phyloP scores from a whole-genome alignment of 2,113 vertebrate genomes.

The Proteles cristata region DNA sequence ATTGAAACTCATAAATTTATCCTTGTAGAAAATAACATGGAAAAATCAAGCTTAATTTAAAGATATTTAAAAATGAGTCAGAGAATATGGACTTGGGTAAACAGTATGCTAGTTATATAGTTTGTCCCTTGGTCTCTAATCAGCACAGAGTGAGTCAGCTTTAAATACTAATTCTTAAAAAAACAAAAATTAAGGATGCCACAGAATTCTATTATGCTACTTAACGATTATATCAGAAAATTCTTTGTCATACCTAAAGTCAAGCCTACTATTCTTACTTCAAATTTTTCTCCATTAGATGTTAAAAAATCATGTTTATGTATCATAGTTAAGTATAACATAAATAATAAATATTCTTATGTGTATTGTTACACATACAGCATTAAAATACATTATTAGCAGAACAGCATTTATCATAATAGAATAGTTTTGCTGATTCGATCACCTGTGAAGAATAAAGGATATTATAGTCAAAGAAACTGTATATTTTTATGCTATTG shows the following conservation, averaged over 20 bases:
- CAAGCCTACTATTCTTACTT: neutral
- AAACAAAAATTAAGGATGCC: neutral
- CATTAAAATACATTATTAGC: neutral
- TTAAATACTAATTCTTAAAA: constrained; percentile 4
- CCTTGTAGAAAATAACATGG: neutral
- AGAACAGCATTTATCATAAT: neutral
- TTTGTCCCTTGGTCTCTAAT: neutral
- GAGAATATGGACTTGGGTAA: neutral
- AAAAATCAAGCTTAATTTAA: neutral
- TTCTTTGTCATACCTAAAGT: neutral
- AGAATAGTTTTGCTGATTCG: neutral
- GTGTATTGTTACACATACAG: neutral
- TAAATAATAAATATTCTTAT: neutral
- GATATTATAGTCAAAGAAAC: neutral
- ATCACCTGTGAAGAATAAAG: neutral
- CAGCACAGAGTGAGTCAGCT: neutral
- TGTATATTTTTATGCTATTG: neutral
- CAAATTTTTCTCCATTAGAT: constrained; percentile 16
- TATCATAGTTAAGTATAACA: neutral
- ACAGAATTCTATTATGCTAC: neutral
- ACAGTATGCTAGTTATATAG: neutral
- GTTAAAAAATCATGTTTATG: neutral
- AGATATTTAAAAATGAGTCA: constrained; percentile 18
- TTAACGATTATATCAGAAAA: neutral
- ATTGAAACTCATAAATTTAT: neutral